Evolutionary conservation across 2,888 invertebrate genomes (phyloP).

Genomic region (Diarsia mendica): DNA sequence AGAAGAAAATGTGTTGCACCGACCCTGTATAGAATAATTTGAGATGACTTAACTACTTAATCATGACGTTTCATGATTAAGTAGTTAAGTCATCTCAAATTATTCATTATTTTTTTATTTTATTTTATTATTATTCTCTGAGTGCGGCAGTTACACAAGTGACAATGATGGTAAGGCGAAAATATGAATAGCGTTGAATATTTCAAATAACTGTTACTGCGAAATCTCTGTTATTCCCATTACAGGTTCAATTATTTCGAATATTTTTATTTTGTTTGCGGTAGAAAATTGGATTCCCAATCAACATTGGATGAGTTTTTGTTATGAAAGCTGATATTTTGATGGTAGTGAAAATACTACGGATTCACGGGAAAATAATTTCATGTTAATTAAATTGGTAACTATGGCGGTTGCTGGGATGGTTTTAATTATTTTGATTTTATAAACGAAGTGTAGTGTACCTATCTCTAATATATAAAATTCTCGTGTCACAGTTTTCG

Average conservation of each 20-base stretch:
- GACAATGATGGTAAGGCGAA: not conserved
- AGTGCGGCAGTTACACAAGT: too few relatives aligned
- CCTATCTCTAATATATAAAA: too few relatives aligned
- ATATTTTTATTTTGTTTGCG: slow-evolving; percentile 13
- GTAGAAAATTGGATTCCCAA: slow-evolving; percentile 5
- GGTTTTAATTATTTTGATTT: not conserved
- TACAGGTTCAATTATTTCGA: slow-evolving; percentile 19
- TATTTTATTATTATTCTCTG: too few relatives aligned
- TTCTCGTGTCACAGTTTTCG: too few relatives aligned
- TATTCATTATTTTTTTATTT: too few relatives aligned
- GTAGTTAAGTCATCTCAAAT: too few relatives aligned
- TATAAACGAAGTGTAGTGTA: not conserved
- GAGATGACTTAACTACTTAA: too few relatives aligned
- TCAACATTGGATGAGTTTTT: not conserved
- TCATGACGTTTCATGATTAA: too few relatives aligned
- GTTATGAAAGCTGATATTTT: slow-evolving; percentile 6
- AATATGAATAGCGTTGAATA: not conserved
- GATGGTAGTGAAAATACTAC: not conserved
- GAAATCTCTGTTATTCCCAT: not conserved
- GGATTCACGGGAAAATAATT: not conserved
- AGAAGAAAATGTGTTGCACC: too few relatives aligned
- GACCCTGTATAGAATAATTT: too few relatives aligned
- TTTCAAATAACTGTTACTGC: not conserved
- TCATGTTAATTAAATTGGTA: not conserved
- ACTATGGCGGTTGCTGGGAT: not conserved